Base-by-base conservation (phyloP, 2,113 vertebrate species). In the Stigmatopora argus region DNA sequence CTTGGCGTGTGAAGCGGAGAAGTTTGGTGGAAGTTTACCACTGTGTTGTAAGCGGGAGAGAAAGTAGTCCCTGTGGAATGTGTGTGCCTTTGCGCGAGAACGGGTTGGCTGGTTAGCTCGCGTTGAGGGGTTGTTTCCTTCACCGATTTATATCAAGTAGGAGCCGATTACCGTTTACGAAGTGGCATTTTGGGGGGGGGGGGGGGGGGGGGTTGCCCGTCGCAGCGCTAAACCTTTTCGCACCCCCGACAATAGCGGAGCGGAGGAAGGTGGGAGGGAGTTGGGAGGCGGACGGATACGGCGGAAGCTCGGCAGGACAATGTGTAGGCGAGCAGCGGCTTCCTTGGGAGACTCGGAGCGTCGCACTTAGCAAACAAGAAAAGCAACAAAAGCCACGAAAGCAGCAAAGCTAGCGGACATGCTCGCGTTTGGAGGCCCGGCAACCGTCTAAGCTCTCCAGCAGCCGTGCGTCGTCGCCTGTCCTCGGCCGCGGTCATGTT, bases 211-310 rank as follows among this genome's bases (percentile, higher is more conserved):
- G 26, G 26, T 31, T 3, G 26, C 26, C 26, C 26, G 26, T 31
- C 3, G 26, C 26, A 31, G 26, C 3, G 26, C 26, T 31, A 31
- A 31, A 31, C 26, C 26, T 31, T 31, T 31, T 31, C 26, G 26
- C 26, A 31, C 26, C 26, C 26, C 26, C 26, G 26, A 31, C 26
- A 31, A 31, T 31, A 31, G 26, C 26, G 26, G 26, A 31, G 26
- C 26, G 26, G 26, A 31, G 26, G 26, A 31, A 3, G 26, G 26
- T 31, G 26, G 57, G 71, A 31, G 62, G 74, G 69, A 46, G 1
- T 18, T 60, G 31, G 64, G 13, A 80, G 78, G 90, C 90, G 89
- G 89, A 91, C 88, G 89, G 89, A 90, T 78, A 91, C 88, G 85
- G 77, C 80, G 74, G 74, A 74, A 59, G 85, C 87, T 78, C 78